Evolutionary conservation across 2,113 vertebrate species (phyloP).

Genomic region (Laticauda laticaudata): DNA sequence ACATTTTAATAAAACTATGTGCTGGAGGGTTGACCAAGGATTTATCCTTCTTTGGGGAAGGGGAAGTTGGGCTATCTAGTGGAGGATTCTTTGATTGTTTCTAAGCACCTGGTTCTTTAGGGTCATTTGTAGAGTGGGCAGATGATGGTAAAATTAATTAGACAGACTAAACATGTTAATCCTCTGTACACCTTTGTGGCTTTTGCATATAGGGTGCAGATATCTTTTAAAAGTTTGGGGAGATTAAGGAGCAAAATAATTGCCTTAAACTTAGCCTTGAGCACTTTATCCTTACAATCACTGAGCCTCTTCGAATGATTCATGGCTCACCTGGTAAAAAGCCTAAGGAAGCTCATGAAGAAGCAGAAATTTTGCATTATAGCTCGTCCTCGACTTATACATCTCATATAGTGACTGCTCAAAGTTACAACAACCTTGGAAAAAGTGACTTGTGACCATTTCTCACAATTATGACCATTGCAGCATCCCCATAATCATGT

Average conservation of each 20-base stretch:
- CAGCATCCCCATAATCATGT: too few relatives aligned
- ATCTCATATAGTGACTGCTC: too few relatives aligned
- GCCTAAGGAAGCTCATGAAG: background rate
- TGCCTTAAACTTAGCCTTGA: background rate
- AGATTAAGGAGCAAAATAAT: background rate
- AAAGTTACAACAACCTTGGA: too few relatives aligned
- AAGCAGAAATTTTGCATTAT: background rate
- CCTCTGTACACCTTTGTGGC: background rate
- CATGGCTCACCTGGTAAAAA: background rate
- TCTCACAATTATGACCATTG: too few relatives aligned
- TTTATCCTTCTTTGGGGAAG: background rate
- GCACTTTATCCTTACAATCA: background rate
- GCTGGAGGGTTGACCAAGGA: background rate
- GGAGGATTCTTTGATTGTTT: background rate
- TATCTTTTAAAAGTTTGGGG: background rate
- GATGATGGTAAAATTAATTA: background rate
- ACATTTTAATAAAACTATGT: background rate
- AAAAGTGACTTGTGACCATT: too few relatives aligned
- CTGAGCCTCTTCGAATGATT: background rate
- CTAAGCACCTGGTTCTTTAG: background rate
- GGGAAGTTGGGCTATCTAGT: background rate
- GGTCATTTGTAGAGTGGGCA: background rate
- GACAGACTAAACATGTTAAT: background rate
- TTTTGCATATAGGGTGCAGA: background rate
- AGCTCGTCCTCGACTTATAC: too few relatives aligned